These are phyloP conservation scores for Hemichromis elongatus DNA, from an alignment of 2,113 vertebrate species.

Conservation along the genomic window DNA sequence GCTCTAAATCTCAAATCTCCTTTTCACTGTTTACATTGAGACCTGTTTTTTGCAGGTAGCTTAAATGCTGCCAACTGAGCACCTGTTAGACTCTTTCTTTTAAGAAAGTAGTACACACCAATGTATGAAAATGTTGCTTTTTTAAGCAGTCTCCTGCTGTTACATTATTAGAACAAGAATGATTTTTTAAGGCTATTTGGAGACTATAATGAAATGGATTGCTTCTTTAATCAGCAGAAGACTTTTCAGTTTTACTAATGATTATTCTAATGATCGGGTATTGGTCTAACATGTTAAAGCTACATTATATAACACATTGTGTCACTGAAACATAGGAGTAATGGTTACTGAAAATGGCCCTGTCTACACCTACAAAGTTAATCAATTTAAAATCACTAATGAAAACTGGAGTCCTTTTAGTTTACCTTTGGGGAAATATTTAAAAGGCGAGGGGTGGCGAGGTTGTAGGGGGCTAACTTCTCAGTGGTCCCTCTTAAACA, in stretches of 20 bases:
- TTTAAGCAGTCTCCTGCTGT: neutral
- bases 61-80: too few relatives aligned
- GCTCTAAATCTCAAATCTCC: too few relatives aligned
- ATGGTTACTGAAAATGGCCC: neutral
- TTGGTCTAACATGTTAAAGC: neutral
- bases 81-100: neutral
- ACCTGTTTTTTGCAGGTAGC: neutral
- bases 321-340: neutral
- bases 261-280: neutral
- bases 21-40: neutral
- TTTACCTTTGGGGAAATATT: neutral
- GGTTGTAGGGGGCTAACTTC: neutral
- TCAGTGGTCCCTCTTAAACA: neutral
- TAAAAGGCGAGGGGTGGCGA: neutral
- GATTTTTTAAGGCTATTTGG: neutral
- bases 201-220: neutral
- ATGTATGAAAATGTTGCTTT: neutral
- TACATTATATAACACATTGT: neutral
- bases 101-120: neutral
- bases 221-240: neutral
- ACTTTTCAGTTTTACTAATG: neutral
- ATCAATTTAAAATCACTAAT: neutral
- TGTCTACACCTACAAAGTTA: neutral
- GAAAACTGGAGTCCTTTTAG: neutral
- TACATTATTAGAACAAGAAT: neutral